phyloP scores from a whole-genome alignment of 92 coral and sea anemone species.

The Epizoanthus rinbou region DNA sequence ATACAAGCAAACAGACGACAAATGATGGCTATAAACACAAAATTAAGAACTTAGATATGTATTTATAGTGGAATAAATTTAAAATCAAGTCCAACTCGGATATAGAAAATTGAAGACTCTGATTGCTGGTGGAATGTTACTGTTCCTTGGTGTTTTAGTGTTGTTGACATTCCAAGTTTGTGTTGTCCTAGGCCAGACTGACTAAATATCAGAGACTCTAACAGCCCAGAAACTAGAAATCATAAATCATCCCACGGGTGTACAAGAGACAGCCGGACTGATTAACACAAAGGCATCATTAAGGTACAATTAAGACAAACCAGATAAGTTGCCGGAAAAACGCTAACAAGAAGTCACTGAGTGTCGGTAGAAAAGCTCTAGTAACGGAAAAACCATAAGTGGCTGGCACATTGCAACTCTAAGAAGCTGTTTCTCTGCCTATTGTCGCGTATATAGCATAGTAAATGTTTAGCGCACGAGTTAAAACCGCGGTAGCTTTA shows the following conservation, averaged over 20 bases:
- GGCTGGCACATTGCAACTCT: neutral
- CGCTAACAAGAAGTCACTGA: neutral
- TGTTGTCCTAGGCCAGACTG: neutral
- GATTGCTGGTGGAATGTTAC: neutral
- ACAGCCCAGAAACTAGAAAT: conserved; percentile 26
- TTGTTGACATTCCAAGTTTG: neutral
- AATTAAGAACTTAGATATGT: neutral
- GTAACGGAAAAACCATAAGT: neutral
- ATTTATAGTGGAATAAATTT: neutral
- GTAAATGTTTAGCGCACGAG: neutral
- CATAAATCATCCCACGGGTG: conserved; percentile 30
- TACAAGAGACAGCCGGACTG: conserved; percentile 35
- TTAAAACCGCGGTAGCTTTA: neutral
- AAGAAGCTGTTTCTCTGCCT: neutral
- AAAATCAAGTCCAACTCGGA: neutral
- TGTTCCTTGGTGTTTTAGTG: neutral
- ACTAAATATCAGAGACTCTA: neutral
- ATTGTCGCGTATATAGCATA: neutral
- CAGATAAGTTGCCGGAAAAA: conserved; percentile 24
- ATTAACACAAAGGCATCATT: conserved; percentile 21
- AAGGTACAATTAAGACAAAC: conserved; percentile 33
- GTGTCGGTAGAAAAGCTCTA: neutral
- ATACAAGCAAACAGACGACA: neutral
- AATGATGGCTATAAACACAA: neutral
- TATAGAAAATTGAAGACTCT: neutral